Evolutionary conservation across 2,888 invertebrate species (phyloP), one percentile per base, ranked within the genome.

Genomic region (Drosophila macrothrix): DNA sequence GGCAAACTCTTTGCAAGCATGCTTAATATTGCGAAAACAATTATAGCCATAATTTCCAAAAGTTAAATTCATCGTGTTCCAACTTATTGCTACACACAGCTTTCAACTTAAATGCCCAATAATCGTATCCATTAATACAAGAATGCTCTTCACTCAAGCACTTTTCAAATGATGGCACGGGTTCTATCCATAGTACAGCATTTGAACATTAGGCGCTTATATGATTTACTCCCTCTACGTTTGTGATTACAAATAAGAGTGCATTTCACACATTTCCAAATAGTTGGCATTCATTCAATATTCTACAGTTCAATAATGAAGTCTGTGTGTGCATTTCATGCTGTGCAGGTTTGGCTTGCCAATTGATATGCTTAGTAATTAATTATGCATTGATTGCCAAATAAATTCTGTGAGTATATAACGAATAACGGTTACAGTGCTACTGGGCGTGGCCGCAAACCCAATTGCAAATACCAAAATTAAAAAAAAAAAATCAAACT

Each of bases 381-480:
- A 89, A 84, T 84, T 84, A 87, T 84, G 88, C 90, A 82, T 84
- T 66, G 70, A 65, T 84, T 69, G 76, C 64, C 62, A 65, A 59
- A 52, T 56, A 70, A 43, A 46, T 43, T 37, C 10, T 12, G 19
- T 28, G 37, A 33, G 37, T 59, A 53, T 59, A 31, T 31, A 31
- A 31, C 9, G 31, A 46, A 19, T 54, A 35, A 41, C 28, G 39
- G 28, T 46, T 29, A 28, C 39, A 39, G 37, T 67, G 37, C 33
- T 37, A 31, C 10, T 10, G 60, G 62, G 61, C 69, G 59, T 56
- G 73, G 67, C 65, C 58, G 69, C 68, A 75, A 69, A 67, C 68
- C 50, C 54, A 67, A 84, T 74, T 58, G 59, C 59, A 59, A 68
- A 77, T 56, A 50, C 2, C 52, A 63, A 41, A 33, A 55, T 10